A percentile compares a stretch with the other conserved stretches of the same genome.
These are phyloP conservation scores for Acanthurus leucopareius DNA, from an alignment of 2,797 vertebrate species.

Conservation along the genomic window DNA sequence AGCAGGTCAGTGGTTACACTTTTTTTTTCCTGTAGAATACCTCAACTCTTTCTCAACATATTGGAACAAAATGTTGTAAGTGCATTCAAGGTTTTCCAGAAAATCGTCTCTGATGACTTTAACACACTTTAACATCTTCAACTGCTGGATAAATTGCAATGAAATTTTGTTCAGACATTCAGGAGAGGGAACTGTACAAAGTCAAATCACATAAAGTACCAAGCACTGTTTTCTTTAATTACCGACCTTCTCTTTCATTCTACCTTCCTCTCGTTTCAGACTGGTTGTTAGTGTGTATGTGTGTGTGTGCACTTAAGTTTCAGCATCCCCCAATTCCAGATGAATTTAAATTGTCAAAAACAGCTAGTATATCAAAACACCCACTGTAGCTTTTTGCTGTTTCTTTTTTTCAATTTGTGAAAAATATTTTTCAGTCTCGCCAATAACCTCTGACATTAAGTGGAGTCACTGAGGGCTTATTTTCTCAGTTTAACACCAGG, in stretches of 20 bases:
- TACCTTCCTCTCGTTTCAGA: neutral
- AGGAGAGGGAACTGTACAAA: neutral
- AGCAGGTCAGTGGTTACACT: too few species aligned
- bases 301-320: neutral
- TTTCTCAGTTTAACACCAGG: conserved; percentile 21
- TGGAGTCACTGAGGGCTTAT: conserved; percentile 41
- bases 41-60: too few species aligned
- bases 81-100: too few species aligned
- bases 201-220: conserved; percentile 12
- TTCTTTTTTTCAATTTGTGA: conserved; percentile 22
- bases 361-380: conserved; percentile 6
- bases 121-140: too few species aligned
- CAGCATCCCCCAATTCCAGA: conserved; percentile 44
- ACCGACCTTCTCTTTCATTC: neutral
- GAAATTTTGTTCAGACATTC: neutral
- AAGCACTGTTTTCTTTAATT: conserved; percentile 33
- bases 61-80: too few species aligned
- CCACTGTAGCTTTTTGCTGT: conserved; percentile 25
- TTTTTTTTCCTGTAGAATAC: too few species aligned
- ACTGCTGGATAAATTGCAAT: neutral
- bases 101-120: too few species aligned
- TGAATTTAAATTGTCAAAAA: conserved; percentile 51
- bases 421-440: conserved; percentile 40
- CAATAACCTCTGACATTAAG: conserved; percentile 39
- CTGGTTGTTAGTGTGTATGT: neutral